Evolutionary conservation across 2,113 vertebrate species (phyloP).

Genomic region (Festucalex cinctus): DNA sequence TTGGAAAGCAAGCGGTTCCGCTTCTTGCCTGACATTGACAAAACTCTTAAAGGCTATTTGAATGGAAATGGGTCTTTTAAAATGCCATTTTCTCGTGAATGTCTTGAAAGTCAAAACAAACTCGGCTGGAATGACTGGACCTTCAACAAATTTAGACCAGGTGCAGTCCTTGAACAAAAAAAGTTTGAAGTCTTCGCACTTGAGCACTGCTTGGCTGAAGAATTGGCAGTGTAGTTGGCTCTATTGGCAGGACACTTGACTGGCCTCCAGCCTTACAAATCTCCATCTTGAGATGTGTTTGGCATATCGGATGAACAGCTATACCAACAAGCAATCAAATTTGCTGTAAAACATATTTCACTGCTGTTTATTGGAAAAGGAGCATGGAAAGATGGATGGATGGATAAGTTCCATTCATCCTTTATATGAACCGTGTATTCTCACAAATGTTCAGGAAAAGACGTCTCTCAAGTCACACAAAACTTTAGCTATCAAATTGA

Average conservation of each 20-base stretch:
- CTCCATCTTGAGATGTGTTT: conserved; percentile 38
- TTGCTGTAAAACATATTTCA: conserved; percentile 1
- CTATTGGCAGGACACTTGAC: conserved; percentile 40
- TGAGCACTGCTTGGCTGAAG: conserved; percentile 1
- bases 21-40: conserved; percentile 21
- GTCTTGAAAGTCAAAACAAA: conserved; percentile 13
- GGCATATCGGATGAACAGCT: conserved; percentile 13
- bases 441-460: no score
- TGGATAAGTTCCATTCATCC: background rate
- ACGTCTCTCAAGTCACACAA: no score
- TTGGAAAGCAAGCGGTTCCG: conserved; percentile 23
- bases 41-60: conserved; percentile 14
- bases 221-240: background rate
- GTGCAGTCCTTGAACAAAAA: conserved; percentile 7
- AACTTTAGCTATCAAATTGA: no score
- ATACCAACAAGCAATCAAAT: background rate
- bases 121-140: background rate
- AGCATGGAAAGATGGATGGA: background rate
- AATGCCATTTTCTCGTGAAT: conserved; percentile 25
- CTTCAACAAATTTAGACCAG: conserved; percentile 13
- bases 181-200: conserved; percentile 25
- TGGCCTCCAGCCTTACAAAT: conserved; percentile 36
- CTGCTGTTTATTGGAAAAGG: background rate
- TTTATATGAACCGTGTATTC: no score
- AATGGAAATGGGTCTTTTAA: conserved; percentile 33